These are phyloP conservation scores for Atethmia centrago DNA, from an alignment of 2,888 invertebrate species.

Conservation along the genomic window DNA sequence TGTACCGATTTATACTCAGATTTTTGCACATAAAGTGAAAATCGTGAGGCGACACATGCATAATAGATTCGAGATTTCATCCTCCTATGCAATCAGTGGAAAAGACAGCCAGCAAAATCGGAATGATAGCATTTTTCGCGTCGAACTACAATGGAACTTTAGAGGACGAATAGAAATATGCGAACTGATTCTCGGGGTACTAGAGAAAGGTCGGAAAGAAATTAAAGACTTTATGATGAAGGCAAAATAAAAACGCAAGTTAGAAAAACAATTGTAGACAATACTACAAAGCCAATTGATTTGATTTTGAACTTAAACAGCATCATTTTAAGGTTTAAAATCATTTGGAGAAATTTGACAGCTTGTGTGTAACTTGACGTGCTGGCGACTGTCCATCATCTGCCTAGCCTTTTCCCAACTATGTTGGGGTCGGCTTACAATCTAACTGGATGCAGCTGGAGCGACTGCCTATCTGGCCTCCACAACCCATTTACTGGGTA, in stretches of 20 bases:
- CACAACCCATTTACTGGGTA: too few relatives aligned
- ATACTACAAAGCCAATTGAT: too few relatives aligned
- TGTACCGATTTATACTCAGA: background rate
- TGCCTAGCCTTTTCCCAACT: too few relatives aligned
- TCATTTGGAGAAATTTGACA: too few relatives aligned
- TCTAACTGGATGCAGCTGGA: too few relatives aligned
- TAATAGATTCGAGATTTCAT: slow-evolving; percentile 17
- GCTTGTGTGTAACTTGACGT: too few relatives aligned
- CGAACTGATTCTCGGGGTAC: slow-evolving; percentile 5
- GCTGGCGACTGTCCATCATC: too few relatives aligned
- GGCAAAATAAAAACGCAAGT: background rate
- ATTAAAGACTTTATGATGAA: background rate
- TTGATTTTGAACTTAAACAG: too few relatives aligned
- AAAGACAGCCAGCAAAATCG: slow-evolving; percentile 3
- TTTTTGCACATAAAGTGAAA: slow-evolving; percentile 18
- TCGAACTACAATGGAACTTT: slow-evolving; percentile 21
- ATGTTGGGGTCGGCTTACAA: too few relatives aligned
- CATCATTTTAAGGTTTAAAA: too few relatives aligned
- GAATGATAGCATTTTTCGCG: slow-evolving; percentile 29
- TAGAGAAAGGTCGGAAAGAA: background rate
- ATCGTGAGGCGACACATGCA: slow-evolving; percentile 2
- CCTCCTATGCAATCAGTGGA: slow-evolving; percentile 23
- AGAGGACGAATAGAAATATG: slow-evolving; percentile 13
- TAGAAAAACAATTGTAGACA: too few relatives aligned
- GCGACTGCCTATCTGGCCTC: too few relatives aligned